A percentile compares a stretch with the other conserved stretches of the same genome.
Conservation (phyloP, 2,797 vertebrate genomes). For the Xenentodon cancila region DNA sequence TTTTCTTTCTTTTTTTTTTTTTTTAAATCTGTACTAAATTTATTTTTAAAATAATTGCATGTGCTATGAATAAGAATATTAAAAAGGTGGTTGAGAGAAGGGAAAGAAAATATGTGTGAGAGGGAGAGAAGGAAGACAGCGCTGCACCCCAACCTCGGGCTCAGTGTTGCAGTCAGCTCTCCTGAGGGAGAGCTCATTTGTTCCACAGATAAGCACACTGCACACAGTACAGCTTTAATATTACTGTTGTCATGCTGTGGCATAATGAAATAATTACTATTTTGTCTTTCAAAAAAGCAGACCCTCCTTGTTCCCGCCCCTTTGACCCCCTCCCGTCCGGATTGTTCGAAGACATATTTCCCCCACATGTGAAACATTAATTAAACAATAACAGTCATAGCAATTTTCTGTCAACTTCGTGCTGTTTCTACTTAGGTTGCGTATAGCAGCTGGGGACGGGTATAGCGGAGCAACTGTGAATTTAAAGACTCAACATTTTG, state of each 20-base stretch:
- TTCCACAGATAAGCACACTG: conserved; percentile 84
- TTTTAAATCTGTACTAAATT: conserved; percentile 90
- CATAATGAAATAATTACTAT: conserved; percentile 88
- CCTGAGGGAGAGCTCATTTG: conserved; percentile 88
- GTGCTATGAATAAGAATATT: conserved; percentile 92
- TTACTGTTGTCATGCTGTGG: conserved; percentile 84
- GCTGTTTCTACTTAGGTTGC: conserved; percentile 6
- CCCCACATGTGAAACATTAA: conserved; percentile 58
- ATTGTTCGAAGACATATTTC: conserved; percentile 39
- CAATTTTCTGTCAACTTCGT: conserved; percentile 33
- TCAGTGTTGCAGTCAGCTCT: conserved; percentile 86
- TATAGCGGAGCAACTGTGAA: background rate
- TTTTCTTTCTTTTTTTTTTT: conserved; percentile 64
- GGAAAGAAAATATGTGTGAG: conserved; percentile 46
- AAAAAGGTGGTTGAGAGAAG: conserved; percentile 85
- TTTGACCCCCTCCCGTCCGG: conserved; percentile 43
- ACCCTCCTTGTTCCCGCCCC: conserved; percentile 36
- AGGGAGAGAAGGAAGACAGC: conserved; percentile 78
- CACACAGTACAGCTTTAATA: conserved; percentile 80
- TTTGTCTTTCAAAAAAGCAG: conserved; percentile 76
- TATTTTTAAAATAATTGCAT: conserved; percentile 99
- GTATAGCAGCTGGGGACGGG: conserved; percentile 9
- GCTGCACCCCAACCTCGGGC: conserved; percentile 87
- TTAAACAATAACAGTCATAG: conserved; percentile 61
- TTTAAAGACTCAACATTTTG: conserved; percentile 13